phyloP scores from a whole-genome alignment of 2,797 vertebrate species.

The Acrossocheilus fasciatus region DNA sequence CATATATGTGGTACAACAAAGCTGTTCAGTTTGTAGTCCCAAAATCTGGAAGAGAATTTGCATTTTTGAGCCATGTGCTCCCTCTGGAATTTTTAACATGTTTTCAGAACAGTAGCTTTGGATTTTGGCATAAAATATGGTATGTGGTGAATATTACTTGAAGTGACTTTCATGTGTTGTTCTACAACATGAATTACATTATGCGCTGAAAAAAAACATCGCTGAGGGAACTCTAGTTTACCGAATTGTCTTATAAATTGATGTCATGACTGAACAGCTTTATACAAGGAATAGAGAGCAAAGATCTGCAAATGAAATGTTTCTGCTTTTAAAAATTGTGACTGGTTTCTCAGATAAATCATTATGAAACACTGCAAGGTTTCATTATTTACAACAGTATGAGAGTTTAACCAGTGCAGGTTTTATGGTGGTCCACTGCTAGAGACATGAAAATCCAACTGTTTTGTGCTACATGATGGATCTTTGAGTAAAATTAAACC shows the following conservation, averaged over 20 bases:
- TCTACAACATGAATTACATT: background rate
- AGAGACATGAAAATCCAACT: background rate
- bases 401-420: background rate
- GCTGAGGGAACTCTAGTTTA: background rate
- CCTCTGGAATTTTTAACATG: conserved; percentile 2
- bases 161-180: conserved; percentile 1
- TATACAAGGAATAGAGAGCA: background rate
- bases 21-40: conserved; percentile 7
- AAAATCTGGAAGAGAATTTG: conserved; percentile 15
- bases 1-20: background rate
- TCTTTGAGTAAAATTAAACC: background rate
- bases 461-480: background rate
- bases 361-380: background rate
- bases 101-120: background rate
- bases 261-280: background rate
- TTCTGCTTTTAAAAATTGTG: background rate
- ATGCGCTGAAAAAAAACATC: no score
- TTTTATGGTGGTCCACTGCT: background rate
- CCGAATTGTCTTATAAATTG: background rate
- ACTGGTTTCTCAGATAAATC: background rate
- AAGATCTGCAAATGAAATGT: background rate
- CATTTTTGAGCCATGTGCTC: conserved; percentile 3
- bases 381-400: background rate
- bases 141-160: background rate
- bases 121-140: background rate